Conservation (phyloP, 2,888 invertebrate species). For the Tolmerus cingulatus region DNA sequence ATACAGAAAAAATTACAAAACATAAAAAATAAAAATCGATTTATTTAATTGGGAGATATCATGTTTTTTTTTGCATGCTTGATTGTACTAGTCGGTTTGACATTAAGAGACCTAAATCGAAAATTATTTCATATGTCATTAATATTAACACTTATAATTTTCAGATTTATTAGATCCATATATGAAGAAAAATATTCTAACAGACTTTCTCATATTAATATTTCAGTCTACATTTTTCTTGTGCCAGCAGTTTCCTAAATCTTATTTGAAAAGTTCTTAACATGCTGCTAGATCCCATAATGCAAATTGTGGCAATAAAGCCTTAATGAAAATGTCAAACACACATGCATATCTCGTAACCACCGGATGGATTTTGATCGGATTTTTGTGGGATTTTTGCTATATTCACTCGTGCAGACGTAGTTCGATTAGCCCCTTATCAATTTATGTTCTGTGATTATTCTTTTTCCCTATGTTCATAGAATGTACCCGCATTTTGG, state of each 20-base stretch:
- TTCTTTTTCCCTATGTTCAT: not conserved
- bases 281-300: not conserved
- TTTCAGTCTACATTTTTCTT: too few species aligned
- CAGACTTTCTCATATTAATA: too few species aligned
- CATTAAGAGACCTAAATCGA: too few species aligned
- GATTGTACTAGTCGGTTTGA: too few species aligned
- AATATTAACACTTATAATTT: too few species aligned
- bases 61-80: too few species aligned
- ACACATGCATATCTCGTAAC: not conserved
- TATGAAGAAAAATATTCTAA: too few species aligned
- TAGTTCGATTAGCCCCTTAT: not conserved
- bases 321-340: not conserved
- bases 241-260: not conserved
- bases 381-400: not conserved
- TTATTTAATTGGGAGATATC: too few species aligned
- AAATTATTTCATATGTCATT: too few species aligned
- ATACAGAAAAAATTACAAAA: too few species aligned
- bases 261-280: not conserved
- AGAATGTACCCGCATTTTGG: not conserved
- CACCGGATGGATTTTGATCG: not conserved
- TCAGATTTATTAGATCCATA: too few species aligned
- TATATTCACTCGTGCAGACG: not conserved
- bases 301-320: not conserved
- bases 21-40: too few species aligned
- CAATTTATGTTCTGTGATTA: not conserved